Conservation (phyloP, 30 jellyfish, hydroid and myxozoan genomes). For the Hydra vulgaris region DNA sequence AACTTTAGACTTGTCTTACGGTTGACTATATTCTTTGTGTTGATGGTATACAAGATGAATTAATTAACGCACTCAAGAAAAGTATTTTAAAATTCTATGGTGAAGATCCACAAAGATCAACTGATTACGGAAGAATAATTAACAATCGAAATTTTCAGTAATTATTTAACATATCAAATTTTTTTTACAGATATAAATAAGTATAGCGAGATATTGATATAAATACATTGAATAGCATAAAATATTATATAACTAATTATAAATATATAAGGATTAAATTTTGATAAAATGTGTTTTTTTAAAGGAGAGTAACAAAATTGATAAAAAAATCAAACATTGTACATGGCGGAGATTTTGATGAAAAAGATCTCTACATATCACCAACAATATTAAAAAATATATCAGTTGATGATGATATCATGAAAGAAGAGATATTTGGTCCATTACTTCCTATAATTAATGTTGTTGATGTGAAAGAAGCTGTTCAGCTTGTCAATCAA, state of each 20-base stretch:
- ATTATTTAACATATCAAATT: background rate
- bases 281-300: no score
- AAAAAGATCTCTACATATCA: conserved; percentile 45
- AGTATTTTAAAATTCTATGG: background rate
- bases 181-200: no score
- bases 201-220: no score
- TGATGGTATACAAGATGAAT: background rate
- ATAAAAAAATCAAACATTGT: conserved; percentile 53
- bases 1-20: background rate
- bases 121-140: background rate
- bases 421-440: conserved; percentile 96
- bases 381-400: conserved; percentile 86
- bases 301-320: conserved; percentile 44
- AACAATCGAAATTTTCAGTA: background rate
- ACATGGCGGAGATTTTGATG: conserved; percentile 69
- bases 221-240: no score
- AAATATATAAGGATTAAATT: no score
- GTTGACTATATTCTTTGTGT: background rate
- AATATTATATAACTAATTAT: no score
- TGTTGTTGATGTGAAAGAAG: conserved; percentile 48
- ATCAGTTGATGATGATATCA: conserved; percentile 47
- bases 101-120: background rate
- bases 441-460: conserved; percentile 80
- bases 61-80: background rate
- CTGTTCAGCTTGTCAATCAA: conserved; percentile 46